Conservation (phyloP, 2,888 invertebrate genomes). For the Tachina lurida region DNA sequence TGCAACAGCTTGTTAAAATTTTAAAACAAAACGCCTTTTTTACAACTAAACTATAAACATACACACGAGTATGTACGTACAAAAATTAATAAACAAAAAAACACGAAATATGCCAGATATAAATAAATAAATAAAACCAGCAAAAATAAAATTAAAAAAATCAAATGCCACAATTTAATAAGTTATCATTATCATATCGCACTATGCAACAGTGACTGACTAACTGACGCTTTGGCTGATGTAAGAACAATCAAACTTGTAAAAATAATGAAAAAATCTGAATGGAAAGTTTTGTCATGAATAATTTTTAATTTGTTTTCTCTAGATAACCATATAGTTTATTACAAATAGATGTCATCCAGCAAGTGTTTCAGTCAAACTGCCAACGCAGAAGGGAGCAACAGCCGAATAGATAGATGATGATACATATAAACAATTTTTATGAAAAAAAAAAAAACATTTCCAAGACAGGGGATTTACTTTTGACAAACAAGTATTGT, state of each 20-base stretch:
- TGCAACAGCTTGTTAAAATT: constrained; percentile 10
- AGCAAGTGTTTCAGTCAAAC: too few relatives aligned
- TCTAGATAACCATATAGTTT: constrained; percentile 1
- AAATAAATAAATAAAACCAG: background rate
- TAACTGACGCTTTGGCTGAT: background rate
- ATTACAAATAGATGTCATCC: too few relatives aligned
- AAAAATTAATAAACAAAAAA: background rate
- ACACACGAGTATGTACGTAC: background rate
- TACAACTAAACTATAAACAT: background rate
- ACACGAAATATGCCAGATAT: background rate
- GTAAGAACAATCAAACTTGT: background rate
- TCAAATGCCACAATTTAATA: constrained; percentile 33
- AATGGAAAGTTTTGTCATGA: constrained; percentile 28
- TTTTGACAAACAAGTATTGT: too few relatives aligned
- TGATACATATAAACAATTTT: too few relatives aligned
- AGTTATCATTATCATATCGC: constrained; percentile 31
- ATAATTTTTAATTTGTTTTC: constrained; percentile 21
- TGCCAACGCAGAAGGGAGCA: too few relatives aligned
- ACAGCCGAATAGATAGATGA: too few relatives aligned
- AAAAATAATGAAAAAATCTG: constrained; percentile 5
- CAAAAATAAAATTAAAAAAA: too few relatives aligned
- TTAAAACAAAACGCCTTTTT: constrained; percentile 44
- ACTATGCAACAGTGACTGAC: constrained; percentile 15
- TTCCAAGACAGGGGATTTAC: too few relatives aligned
- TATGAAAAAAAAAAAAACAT: too few relatives aligned